Evolutionary conservation across 2,113 vertebrate genomes (phyloP).

Genomic region (Mesocricetus auratus): DNA sequence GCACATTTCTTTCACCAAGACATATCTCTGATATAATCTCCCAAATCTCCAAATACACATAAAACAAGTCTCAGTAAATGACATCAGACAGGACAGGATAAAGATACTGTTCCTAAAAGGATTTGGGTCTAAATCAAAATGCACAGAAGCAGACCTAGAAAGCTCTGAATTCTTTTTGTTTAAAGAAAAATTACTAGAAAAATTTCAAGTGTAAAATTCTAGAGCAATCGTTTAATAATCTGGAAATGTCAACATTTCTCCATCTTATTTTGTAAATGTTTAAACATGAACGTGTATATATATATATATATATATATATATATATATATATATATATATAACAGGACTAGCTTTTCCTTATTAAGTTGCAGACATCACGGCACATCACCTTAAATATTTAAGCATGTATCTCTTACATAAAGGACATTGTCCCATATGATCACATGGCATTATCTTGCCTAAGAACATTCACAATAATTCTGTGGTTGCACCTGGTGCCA

Average conservation of each 20-base stretch:
- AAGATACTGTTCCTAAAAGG: not conserved
- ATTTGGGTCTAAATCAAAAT: constrained; percentile 60
- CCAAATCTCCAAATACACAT: constrained; percentile 53
- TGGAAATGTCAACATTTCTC: constrained; percentile 20
- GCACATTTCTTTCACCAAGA: constrained; percentile 70
- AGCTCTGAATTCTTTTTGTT: constrained; percentile 52
- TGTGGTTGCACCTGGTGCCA: not conserved
- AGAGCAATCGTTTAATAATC: not conserved
- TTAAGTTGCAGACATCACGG: constrained; percentile 9
- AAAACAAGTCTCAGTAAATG: constrained; percentile 55
- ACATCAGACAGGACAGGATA: not conserved
- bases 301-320: too few species aligned
- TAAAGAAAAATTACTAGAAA: constrained; percentile 42
- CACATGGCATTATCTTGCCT: not conserved
- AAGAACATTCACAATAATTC: constrained; percentile 40
- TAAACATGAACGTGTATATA: not conserved
- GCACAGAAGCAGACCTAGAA: not conserved
- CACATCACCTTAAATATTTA: constrained; percentile 52
- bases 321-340: not conserved
- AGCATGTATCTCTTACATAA: constrained; percentile 16
- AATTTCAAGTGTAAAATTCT: constrained; percentile 36
- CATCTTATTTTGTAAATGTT: not conserved
- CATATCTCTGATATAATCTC: constrained; percentile 70
- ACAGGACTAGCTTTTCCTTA: not conserved
- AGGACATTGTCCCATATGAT: not conserved